These are phyloP conservation scores for Melanostoma scalare DNA, from an alignment of 2,888 invertebrate species.

Conservation along the genomic window DNA sequence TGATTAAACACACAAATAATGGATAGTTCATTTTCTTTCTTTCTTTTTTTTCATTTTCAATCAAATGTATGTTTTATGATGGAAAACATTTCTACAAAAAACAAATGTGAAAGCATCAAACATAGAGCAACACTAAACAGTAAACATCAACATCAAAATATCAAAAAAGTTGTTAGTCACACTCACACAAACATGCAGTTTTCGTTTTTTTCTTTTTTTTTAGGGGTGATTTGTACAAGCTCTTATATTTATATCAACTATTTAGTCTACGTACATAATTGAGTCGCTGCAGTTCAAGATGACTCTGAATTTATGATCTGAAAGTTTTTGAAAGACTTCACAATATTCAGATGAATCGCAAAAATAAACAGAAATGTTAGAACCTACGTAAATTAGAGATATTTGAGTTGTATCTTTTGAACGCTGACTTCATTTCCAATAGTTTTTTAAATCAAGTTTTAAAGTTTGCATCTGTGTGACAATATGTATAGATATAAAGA, in stretches of 20 bases:
- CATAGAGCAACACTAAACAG: background rate
- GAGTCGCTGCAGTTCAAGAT: slow-evolving; percentile 55
- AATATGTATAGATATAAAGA: slow-evolving; percentile 3
- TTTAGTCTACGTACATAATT: slow-evolving; percentile 57
- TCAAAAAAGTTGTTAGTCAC: background rate
- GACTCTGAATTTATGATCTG: slow-evolving; percentile 59
- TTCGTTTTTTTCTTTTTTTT: background rate
- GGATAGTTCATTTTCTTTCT: background rate
- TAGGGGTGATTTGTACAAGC: background rate
- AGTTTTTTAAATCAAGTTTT: slow-evolving; percentile 30
- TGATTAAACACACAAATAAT: slow-evolving; percentile 19
- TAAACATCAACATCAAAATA: slow-evolving; percentile 1
- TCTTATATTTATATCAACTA: slow-evolving; percentile 1
- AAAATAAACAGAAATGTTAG: slow-evolving; percentile 10
- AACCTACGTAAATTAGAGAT: slow-evolving; percentile 37
- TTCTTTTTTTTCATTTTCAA: background rate
- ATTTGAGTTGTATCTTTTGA: slow-evolving; percentile 40
- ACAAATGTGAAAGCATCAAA: background rate
- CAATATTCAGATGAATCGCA: slow-evolving; percentile 44
- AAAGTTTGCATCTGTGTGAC: slow-evolving; percentile 9
- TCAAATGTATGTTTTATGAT: slow-evolving; percentile 14
- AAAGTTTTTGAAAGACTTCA: slow-evolving; percentile 44
- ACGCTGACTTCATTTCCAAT: slow-evolving; percentile 29
- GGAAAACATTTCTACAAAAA: background rate
- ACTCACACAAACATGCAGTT: slow-evolving; percentile 33